phyloP scores from a whole-genome alignment of 2,113 vertebrate genomes.

The Takifugu flavidus region DNA sequence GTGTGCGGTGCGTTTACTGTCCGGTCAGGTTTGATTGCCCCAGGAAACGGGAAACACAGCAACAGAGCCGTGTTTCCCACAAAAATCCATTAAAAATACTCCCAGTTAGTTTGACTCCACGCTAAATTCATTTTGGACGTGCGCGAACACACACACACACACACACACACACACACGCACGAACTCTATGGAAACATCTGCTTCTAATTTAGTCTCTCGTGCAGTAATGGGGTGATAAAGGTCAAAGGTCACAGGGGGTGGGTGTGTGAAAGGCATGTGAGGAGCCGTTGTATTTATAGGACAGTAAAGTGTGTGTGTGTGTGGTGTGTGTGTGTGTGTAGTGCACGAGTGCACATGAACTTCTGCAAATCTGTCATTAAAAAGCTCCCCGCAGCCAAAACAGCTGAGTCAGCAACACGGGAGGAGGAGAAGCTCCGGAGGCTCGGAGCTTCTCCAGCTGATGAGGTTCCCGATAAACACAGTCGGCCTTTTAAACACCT shows the following conservation, averaged over 20 bases:
- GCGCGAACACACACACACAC: slow-evolving; percentile 10
- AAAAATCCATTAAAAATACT: too few relatives aligned
- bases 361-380: slow-evolving; percentile 44
- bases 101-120: too few relatives aligned
- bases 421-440: slow-evolving; percentile 25
- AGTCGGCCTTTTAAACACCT: too few relatives aligned
- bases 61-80: too few relatives aligned
- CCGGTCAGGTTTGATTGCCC: slow-evolving; percentile 22
- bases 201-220: slow-evolving; percentile 32
- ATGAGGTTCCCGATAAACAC: not conserved
- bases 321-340: slow-evolving; percentile 9
- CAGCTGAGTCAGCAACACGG: slow-evolving; percentile 40
- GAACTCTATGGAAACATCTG: slow-evolving; percentile 39
- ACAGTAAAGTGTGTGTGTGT: not conserved
- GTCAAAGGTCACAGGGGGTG: slow-evolving; percentile 5
- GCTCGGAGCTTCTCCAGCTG: slow-evolving; percentile 9
- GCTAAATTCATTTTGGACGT: slow-evolving; percentile 1
- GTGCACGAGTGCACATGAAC: not conserved
- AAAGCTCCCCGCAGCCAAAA: slow-evolving; percentile 33
- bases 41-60: not conserved
- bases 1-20: too few relatives aligned
- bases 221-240: slow-evolving; percentile 28
- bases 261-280: not conserved
- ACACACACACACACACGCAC: slow-evolving; percentile 38
- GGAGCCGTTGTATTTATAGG: not conserved